phyloP scores from a whole-genome alignment of 1,140 invertebrate genomes.

The Laupala kohalensis region DNA sequence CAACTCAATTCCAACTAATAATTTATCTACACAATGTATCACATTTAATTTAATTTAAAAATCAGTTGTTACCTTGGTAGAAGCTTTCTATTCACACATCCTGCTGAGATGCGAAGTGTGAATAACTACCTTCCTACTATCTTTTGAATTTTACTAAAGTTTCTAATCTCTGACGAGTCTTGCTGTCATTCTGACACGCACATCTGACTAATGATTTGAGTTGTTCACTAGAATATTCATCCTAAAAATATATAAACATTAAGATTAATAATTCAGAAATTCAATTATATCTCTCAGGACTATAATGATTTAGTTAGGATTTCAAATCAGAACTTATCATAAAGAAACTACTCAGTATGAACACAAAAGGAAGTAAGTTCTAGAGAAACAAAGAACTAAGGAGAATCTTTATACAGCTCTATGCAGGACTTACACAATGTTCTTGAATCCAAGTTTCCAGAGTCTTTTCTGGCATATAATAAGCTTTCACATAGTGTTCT shows the following conservation, averaged over 20 bases:
- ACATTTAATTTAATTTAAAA: conserved; percentile 23
- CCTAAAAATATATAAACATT: conserved; percentile 17
- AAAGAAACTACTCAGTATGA: not conserved
- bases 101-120: too few species aligned
- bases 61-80: too few species aligned
- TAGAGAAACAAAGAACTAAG: not conserved
- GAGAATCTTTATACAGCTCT: conserved; percentile 1
- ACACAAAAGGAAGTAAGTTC: not conserved
- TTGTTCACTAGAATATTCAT: conserved; percentile 84
- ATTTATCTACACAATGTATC: not conserved
- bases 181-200: conserved; percentile 78
- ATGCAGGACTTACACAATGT: conserved; percentile 44
- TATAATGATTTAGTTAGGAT: not conserved
- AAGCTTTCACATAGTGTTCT: conserved; percentile 77
- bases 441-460: conserved; percentile 81
- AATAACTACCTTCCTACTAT: too few species aligned
- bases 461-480: conserved; percentile 77
- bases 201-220: conserved; percentile 70
- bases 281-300: not conserved
- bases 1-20: not conserved
- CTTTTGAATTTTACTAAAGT: conserved; percentile 47
- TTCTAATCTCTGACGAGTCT: conserved; percentile 61
- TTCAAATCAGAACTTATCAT: not conserved
- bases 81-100: too few species aligned
- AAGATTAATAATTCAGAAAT: conserved; percentile 1